These are phyloP conservation scores for Leiothrix lutea DNA, from an alignment of 2,113 vertebrate species.

Conservation along the genomic window DNA sequence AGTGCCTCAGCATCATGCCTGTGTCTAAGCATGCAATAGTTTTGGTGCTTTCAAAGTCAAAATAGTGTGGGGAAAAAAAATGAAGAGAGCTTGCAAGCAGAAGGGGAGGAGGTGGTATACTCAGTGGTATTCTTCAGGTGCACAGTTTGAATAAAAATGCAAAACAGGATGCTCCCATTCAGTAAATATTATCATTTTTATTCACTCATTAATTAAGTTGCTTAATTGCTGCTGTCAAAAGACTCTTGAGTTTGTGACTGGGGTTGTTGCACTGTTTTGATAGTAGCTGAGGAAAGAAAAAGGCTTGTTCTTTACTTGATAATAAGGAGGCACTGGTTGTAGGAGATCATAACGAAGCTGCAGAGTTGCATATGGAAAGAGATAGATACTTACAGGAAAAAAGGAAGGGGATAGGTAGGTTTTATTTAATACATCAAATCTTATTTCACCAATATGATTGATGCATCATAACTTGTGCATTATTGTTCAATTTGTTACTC, in stretches of 20 bases:
- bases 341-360: neutral
- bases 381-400: neutral
- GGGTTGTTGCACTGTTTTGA: constrained; percentile 69
- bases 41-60: neutral
- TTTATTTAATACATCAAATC: neutral
- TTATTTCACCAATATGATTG: neutral
- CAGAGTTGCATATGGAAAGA: neutral
- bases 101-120: constrained; percentile 1
- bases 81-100: neutral
- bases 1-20: neutral
- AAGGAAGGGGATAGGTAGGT: neutral
- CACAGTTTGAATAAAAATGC: constrained; percentile 80
- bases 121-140: constrained; percentile 72
- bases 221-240: constrained; percentile 89
- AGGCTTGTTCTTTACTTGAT: neutral
- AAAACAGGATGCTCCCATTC: constrained; percentile 82
- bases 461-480: neutral
- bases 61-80: neutral
- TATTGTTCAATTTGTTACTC: constrained; percentile 15
- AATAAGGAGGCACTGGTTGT: neutral
- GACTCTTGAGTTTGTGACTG: constrained; percentile 80
- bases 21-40: neutral
- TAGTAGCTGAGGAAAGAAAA: constrained; percentile 59
- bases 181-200: constrained; percentile 90
- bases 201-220: constrained; percentile 87